A percentile compares a stretch with the other conserved stretches of the same genome.
phyloP scores from a whole-genome alignment of 1,140 invertebrate genomes.

The Ganaspis sp. region DNA sequence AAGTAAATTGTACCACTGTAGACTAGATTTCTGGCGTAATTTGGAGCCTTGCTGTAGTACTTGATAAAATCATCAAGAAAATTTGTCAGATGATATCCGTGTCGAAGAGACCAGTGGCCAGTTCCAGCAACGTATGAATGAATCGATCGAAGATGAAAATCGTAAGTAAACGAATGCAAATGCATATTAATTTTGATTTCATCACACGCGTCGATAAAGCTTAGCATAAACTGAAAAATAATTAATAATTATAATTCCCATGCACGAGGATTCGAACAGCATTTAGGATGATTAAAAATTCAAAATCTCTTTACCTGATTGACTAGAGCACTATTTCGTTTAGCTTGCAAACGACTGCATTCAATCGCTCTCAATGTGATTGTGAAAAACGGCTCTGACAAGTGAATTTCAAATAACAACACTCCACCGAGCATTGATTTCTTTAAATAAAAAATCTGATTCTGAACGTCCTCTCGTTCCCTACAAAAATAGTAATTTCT shows the following conservation, averaged over 20 bases:
- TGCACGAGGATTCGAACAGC: background rate
- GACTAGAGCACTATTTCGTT: slow-evolving; percentile 75
- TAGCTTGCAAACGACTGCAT: slow-evolving; percentile 79
- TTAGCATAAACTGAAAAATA: slow-evolving; percentile 80
- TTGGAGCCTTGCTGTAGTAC: slow-evolving; percentile 90
- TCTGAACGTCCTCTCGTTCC: slow-evolving; percentile 56
- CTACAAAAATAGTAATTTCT: slow-evolving; percentile 56
- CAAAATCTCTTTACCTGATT: slow-evolving; percentile 74
- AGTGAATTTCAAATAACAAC: slow-evolving; percentile 82
- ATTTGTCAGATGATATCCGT: slow-evolving; percentile 85
- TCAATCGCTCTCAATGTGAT: slow-evolving; percentile 85
- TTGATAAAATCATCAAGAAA: slow-evolving; percentile 90
- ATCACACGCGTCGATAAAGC: slow-evolving; percentile 88
- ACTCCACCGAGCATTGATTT: slow-evolving; percentile 84
- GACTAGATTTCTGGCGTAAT: slow-evolving; percentile 87
- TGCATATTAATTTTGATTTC: slow-evolving; percentile 86
- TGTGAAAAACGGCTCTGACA: slow-evolving; percentile 86
- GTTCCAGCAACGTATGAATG: slow-evolving; percentile 83
- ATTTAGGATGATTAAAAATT: slow-evolving; percentile 22
- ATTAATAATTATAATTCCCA: too few species aligned
- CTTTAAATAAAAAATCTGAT: slow-evolving; percentile 80
- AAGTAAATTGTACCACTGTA: slow-evolving; percentile 78
- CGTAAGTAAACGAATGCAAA: slow-evolving; percentile 92
- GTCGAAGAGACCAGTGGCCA: slow-evolving; percentile 79
- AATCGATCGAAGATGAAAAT: slow-evolving; percentile 88